Conservation (phyloP, 2,113 vertebrate genomes). For the Delphinus delphis region DNA sequence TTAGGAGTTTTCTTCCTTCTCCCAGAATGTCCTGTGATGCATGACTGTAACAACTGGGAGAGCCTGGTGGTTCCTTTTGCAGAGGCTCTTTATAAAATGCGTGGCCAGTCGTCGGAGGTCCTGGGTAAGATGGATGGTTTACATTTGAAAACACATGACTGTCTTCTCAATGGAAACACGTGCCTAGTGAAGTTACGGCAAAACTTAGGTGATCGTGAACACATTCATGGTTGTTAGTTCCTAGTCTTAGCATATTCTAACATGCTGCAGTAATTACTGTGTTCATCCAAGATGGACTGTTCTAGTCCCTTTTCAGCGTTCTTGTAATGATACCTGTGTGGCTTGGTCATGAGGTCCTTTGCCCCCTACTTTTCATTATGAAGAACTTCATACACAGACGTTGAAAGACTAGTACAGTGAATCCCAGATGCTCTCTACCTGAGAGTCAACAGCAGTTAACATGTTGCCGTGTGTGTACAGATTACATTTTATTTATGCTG, state of each 20-base stretch:
- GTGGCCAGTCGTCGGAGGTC: conserved; percentile 25
- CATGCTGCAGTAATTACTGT: not conserved
- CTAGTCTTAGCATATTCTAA: not conserved
- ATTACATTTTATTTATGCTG: not conserved
- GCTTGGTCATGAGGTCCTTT: not conserved
- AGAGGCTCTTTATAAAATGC: conserved; percentile 61
- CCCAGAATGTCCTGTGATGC: conserved; percentile 72
- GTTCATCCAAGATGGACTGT: not conserved
- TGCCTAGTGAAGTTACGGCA: not conserved
- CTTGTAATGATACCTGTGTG: not conserved
- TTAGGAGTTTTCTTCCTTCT: conserved; percentile 76
- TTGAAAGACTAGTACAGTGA: not conserved
- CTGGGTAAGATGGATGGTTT: conserved; percentile 74
- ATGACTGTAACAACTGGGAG: conserved; percentile 37
- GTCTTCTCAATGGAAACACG: not conserved
- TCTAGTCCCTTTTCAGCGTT: not conserved
- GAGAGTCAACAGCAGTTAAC: not conserved
- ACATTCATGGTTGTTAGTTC: not conserved
- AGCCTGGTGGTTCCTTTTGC: conserved; percentile 64
- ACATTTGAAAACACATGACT: not conserved
- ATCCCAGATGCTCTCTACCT: not conserved
- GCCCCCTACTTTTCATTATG: not conserved
- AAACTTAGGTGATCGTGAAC: not conserved
- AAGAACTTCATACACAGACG: not conserved
- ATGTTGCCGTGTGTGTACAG: not conserved